These are phyloP conservation scores for Pocillopora damicornis DNA, from an alignment of 64 coral and sea anemone species.

Conservation along the genomic window DNA sequence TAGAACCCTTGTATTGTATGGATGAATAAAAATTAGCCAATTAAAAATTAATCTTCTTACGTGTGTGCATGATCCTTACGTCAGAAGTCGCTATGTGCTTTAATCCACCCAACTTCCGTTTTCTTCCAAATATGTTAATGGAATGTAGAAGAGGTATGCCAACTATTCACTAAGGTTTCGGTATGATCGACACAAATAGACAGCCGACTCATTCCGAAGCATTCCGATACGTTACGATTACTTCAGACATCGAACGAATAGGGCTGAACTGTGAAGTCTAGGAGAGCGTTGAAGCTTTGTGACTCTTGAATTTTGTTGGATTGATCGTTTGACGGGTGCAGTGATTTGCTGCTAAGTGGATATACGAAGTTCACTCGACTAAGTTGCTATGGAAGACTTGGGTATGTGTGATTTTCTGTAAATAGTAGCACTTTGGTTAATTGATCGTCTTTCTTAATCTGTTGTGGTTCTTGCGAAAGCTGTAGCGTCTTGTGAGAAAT, in stretches of 20 bases:
- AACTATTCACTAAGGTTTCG: neutral
- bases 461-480: conserved; percentile 13
- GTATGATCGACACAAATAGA: conserved; percentile 21
- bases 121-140: conserved; percentile 21
- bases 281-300: neutral
- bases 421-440: neutral
- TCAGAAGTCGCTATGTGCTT: neutral
- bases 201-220: conserved; percentile 1
- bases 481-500: neutral
- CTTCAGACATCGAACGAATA: neutral
- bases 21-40: neutral
- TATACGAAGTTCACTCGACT: neutral
- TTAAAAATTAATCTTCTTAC: neutral
- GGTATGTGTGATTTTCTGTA: conserved; percentile 4
- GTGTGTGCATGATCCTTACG: neutral
- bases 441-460: conserved; percentile 6
- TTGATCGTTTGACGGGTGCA: neutral
- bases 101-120: conserved; percentile 27
- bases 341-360: neutral
- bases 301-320: neutral
- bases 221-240: conserved; percentile 14
- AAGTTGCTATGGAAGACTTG: conserved; percentile 36
- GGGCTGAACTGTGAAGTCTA: neutral
- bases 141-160: neutral
- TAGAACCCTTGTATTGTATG: neutral